Evolutionary conservation across 2,797 vertebrate species (phyloP).

Genomic region (Salmo trutta): DNA sequence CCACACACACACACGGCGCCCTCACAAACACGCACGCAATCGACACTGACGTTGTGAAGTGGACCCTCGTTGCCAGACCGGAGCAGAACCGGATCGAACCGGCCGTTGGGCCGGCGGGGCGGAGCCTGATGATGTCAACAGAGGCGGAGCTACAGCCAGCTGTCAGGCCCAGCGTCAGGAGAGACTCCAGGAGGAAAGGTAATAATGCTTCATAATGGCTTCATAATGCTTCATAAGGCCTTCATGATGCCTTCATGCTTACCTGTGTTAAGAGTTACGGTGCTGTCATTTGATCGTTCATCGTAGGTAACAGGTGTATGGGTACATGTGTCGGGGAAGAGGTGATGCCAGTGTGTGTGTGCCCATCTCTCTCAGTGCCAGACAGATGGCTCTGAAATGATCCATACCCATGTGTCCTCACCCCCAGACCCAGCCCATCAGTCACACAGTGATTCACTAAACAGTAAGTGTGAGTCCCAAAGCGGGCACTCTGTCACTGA

Average conservation of each 20-base stretch:
- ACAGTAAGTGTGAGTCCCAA: conserved; percentile 40
- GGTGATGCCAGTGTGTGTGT: conserved; percentile 46
- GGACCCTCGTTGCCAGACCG: conserved; percentile 40
- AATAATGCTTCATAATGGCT: not conserved
- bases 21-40: conserved; percentile 54
- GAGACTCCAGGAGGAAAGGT: conserved; percentile 81
- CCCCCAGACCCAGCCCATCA: conserved; percentile 28
- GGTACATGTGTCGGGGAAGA: conserved; percentile 56
- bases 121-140: conserved; percentile 76
- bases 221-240: not conserved
- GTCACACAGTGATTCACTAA: conserved; percentile 66
- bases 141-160: conserved; percentile 82
- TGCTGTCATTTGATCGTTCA: not conserved
- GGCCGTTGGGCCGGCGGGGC: conserved; percentile 51
- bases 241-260: not conserved
- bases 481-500: conserved; percentile 25
- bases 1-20: conserved; percentile 65
- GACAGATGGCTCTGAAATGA: conserved; percentile 55
- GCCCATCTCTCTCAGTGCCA: conserved; percentile 29
- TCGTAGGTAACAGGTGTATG: conserved; percentile 42
- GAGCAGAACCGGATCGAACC: conserved; percentile 56
- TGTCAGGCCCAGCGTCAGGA: conserved; percentile 79
- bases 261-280: not conserved
- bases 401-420: conserved; percentile 40
- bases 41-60: conserved; percentile 35